Evolutionary conservation across 2,888 invertebrate species (phyloP).

Genomic region (Scrobipalpa atriplicella): DNA sequence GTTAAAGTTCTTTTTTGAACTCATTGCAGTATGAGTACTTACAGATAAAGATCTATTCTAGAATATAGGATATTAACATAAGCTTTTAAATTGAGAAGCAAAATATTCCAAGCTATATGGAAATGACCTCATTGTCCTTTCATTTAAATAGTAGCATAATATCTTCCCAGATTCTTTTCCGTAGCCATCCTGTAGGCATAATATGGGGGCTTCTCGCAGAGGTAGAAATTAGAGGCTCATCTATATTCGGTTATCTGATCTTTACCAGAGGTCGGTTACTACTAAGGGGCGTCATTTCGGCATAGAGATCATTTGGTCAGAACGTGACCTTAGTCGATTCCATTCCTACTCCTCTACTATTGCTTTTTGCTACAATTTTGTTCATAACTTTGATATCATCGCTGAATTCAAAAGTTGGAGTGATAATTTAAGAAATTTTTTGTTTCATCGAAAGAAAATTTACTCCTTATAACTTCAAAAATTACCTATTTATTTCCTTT

Average conservation of each 20-base stretch:
- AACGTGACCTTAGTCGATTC: conserved; percentile 65
- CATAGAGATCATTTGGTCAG: conserved; percentile 58
- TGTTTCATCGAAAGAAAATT: no score
- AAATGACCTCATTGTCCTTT: background rate
- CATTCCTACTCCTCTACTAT: conserved; percentile 29
- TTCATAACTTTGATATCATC: background rate
- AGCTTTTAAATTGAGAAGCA: no score
- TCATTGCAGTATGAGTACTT: background rate
- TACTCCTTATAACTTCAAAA: no score
- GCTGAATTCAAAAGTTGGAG: background rate
- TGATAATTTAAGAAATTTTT: no score
- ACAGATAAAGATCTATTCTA: background rate
- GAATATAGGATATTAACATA: no score
- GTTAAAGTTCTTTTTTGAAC: background rate
- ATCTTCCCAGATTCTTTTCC: background rate
- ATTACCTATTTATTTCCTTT: no score
- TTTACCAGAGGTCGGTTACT: conserved; percentile 48
- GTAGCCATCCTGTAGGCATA: background rate
- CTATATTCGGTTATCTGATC: conserved; percentile 40
- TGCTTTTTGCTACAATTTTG: background rate
- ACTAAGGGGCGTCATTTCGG: conserved; percentile 56
- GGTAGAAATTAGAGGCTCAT: conserved; percentile 8
- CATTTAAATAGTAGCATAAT: no score
- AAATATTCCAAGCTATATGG: no score
- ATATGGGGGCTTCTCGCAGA: background rate